Conservation (phyloP, 1,140 invertebrate species). For the Pseudomyrmex sp. region DNA sequence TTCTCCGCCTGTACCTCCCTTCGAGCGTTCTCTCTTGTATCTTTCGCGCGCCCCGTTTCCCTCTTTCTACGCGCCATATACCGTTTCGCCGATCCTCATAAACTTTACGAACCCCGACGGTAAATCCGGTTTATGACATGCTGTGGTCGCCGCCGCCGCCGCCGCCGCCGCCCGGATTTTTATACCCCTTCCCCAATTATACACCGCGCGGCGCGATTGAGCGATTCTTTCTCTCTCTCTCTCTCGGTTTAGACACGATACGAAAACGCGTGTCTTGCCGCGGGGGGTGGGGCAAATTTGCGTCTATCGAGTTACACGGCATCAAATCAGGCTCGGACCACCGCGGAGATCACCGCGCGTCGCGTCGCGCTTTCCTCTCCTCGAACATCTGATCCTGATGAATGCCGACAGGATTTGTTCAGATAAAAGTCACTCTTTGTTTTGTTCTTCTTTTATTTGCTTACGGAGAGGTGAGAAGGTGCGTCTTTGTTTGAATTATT, state of each 20-base stretch:
- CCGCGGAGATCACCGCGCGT: slow-evolving; percentile 24
- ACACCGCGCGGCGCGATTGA: slow-evolving; percentile 42
- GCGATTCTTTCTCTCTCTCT: slow-evolving; percentile 17
- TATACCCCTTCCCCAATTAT: slow-evolving; percentile 70
- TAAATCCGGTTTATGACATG: slow-evolving; percentile 82
- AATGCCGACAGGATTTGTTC: too few species aligned
- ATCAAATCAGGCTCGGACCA: slow-evolving; percentile 43
- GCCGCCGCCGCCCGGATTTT: slow-evolving; percentile 77
- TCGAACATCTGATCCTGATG: background rate
- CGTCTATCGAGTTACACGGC: slow-evolving; percentile 56
- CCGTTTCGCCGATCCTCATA: slow-evolving; percentile 81
- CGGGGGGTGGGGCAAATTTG: background rate
- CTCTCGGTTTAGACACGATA: slow-evolving; percentile 24
- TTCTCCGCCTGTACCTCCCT: background rate
- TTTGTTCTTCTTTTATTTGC: too few species aligned
- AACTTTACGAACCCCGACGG: slow-evolving; percentile 79
- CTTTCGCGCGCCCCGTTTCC: slow-evolving; percentile 3
- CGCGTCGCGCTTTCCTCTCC: background rate
- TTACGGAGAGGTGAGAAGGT: too few species aligned
- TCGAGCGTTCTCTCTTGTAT: background rate
- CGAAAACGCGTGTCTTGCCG: slow-evolving; percentile 12
- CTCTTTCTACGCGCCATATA: slow-evolving; percentile 68
- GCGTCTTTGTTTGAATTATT: too few species aligned
- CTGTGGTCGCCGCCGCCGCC: slow-evolving; percentile 63
- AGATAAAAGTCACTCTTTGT: too few species aligned